phyloP scores from a whole-genome alignment of 2,888 invertebrate species.

The Phytoseiulus persimilis region DNA sequence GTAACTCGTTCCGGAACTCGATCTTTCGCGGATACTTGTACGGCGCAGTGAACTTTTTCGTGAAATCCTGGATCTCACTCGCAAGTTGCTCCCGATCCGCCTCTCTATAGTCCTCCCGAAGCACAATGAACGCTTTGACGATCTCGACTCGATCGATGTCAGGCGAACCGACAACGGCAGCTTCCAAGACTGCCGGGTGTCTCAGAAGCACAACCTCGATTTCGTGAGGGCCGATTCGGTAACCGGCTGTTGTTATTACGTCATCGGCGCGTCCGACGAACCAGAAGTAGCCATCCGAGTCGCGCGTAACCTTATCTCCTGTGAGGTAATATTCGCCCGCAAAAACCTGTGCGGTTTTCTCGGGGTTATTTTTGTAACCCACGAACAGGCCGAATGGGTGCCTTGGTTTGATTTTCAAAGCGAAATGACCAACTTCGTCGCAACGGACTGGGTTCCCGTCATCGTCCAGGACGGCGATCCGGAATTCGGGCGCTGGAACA shows the following conservation, averaged over 20 bases:
- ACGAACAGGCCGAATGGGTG: constrained; percentile 52
- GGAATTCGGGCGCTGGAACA: constrained; percentile 49
- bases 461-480: constrained; percentile 50
- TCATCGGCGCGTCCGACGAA: constrained; percentile 53
- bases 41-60: constrained; percentile 52
- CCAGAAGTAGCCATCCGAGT: constrained; percentile 52
- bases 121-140: constrained; percentile 53
- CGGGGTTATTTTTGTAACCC: constrained; percentile 47
- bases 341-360: constrained; percentile 48
- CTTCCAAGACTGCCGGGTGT: constrained; percentile 53
- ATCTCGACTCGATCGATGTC: constrained; percentile 51
- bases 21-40: constrained; percentile 55
- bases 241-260: constrained; percentile 53
- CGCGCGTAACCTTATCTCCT: constrained; percentile 52
- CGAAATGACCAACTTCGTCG: constrained; percentile 51
- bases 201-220: constrained; percentile 53
- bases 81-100: constrained; percentile 47
- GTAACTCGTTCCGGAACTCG: constrained; percentile 52
- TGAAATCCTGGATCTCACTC: constrained; percentile 51
- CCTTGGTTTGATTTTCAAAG: constrained; percentile 49
- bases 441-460: constrained; percentile 48
- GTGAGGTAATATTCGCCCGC: constrained; percentile 52
- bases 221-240: constrained; percentile 54
- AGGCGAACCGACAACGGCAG: constrained; percentile 53
- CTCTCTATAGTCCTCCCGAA: constrained; percentile 48